Evolutionary conservation across 2,113 vertebrate genomes (phyloP).

Genomic region (Nestor notabilis): DNA sequence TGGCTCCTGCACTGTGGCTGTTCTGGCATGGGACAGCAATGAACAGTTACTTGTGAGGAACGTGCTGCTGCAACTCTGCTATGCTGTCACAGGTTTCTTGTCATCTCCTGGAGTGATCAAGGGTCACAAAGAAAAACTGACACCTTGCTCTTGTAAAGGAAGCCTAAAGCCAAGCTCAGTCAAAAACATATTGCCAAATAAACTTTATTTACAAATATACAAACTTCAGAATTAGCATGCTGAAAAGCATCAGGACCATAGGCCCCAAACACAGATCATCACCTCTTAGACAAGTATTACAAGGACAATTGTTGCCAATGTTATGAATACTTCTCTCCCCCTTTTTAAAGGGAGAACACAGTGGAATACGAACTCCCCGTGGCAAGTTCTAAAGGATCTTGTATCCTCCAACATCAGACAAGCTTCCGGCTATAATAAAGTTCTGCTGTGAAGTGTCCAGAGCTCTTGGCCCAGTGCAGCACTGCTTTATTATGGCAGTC

Average conservation of each 20-base stretch:
- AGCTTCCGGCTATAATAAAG: background rate
- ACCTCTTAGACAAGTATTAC: fast-evolving
- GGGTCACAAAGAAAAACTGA: background rate
- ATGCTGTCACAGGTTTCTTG: background rate
- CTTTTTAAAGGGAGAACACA: background rate
- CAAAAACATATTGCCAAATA: background rate
- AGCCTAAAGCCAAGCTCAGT: background rate
- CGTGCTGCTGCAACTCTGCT: background rate
- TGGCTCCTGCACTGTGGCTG: background rate
- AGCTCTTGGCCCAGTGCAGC: background rate
- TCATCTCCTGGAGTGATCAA: background rate
- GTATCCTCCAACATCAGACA: background rate
- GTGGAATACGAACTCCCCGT: background rate
- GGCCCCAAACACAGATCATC: background rate
- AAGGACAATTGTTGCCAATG: background rate
- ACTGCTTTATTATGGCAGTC: background rate
- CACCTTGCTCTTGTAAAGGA: background rate
- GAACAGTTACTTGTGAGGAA: background rate
- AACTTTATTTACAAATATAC: slow-evolving; percentile 44
- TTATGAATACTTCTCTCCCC: background rate
- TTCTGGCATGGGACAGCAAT: background rate
- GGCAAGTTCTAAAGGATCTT: background rate
- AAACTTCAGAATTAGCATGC: background rate
- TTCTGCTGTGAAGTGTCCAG: background rate
- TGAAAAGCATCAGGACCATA: slow-evolving; percentile 23